Evolutionary conservation across 2,113 vertebrate species (phyloP).

Genomic region (Anthoscopus minutus): DNA sequence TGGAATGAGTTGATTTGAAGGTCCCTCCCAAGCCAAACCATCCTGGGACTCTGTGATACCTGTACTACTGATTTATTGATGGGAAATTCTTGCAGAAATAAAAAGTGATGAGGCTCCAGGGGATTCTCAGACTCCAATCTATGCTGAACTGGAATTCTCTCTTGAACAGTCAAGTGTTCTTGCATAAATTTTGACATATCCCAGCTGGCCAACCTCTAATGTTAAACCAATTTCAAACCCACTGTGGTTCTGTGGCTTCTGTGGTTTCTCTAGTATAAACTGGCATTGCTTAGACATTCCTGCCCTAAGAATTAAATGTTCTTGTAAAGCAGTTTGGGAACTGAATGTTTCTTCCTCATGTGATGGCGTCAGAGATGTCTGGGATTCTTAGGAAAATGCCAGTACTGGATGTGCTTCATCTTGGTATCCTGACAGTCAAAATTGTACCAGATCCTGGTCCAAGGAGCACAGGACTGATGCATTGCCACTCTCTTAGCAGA

Average conservation of each 20-base stretch:
- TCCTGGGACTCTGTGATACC: neutral
- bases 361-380: neutral
- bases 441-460: neutral
- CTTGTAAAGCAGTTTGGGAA: neutral
- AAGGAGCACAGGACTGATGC: neutral
- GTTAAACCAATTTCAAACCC: neutral
- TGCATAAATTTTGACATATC: neutral
- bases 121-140: neutral
- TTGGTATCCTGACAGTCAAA: neutral
- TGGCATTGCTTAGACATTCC: neutral
- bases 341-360: neutral
- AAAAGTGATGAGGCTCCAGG: neutral
- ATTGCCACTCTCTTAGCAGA: neutral
- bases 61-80: neutral
- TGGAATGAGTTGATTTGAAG: neutral
- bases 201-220: neutral
- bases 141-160: neutral
- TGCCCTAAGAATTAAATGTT: neutral
- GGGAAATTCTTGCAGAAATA: neutral
- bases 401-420: neutral
- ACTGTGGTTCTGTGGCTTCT: neutral
- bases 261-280: neutral
- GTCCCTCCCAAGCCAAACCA: neutral
- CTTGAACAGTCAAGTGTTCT: neutral
- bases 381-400: neutral